These are phyloP conservation scores for Tetragonisca angustula DNA, from an alignment of 2,888 invertebrate genomes.

Conservation along the genomic window DNA sequence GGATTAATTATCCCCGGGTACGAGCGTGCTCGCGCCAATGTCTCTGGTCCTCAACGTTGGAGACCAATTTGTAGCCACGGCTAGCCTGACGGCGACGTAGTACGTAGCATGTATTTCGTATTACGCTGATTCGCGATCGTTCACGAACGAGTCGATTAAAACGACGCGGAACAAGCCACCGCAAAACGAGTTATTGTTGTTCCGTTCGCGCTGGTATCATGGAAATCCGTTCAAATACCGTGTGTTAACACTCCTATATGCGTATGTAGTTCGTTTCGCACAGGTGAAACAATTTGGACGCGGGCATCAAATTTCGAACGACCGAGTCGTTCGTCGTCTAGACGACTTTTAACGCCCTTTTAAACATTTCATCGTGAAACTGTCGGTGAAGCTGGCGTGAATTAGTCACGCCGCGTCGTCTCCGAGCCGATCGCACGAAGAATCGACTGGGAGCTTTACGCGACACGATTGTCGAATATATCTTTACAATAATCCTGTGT, in stretches of 20 bases:
- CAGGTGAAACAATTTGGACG: neutral
- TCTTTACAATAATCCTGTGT: neutral
- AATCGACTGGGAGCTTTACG: neutral
- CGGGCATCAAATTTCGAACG: slow-evolving; percentile 12
- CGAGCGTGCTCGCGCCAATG: slow-evolving; percentile 47
- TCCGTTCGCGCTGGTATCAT: slow-evolving; percentile 7
- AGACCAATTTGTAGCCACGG: slow-evolving; percentile 62
- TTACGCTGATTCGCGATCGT: slow-evolving; percentile 41
- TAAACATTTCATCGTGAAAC: neutral
- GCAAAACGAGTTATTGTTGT: slow-evolving; percentile 45
- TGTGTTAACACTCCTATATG: slow-evolving; percentile 25
- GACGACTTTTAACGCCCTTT: neutral
- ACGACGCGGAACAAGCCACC: slow-evolving; percentile 24
- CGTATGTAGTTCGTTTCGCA: slow-evolving; percentile 9
- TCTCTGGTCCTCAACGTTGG: slow-evolving; percentile 30
- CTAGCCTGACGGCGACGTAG: slow-evolving; percentile 27
- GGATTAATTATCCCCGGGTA: slow-evolving; percentile 71
- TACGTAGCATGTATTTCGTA: slow-evolving; percentile 19
- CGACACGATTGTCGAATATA: too few species aligned
- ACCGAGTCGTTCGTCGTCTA: slow-evolving; percentile 10
- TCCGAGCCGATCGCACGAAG: neutral
- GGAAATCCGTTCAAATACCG: slow-evolving; percentile 8
- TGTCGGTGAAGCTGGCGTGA: neutral
- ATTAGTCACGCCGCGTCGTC: neutral
- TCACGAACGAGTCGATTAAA: slow-evolving; percentile 38